Percentiles rank a stretch among this genome's conserved stretches.
phyloP scores from a whole-genome alignment of 2,888 invertebrate genomes.

The Hemithea aestivaria region DNA sequence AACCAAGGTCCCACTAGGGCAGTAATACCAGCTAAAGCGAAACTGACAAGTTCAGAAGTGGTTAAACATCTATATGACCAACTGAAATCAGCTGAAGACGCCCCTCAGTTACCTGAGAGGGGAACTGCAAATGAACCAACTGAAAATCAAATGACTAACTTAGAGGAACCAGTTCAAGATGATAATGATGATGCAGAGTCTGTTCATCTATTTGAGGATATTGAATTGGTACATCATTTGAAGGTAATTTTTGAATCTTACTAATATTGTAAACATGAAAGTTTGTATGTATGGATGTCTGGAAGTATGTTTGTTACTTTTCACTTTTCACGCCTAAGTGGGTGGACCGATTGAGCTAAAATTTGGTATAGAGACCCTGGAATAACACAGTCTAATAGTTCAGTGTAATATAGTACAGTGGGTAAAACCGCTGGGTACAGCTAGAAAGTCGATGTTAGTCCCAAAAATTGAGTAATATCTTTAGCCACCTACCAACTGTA shows the following conservation, averaged over 20 bases:
- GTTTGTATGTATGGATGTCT: no score
- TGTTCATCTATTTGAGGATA: constrained; percentile 70
- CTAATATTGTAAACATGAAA: background rate
- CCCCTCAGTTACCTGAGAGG: constrained; percentile 46
- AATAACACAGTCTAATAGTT: no score
- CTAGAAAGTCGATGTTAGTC: no score
- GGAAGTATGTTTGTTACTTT: no score
- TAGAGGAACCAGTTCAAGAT: constrained; percentile 29
- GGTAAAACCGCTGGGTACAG: no score
- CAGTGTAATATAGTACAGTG: no score
- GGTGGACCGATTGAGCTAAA: no score
- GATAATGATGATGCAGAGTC: constrained; percentile 51
- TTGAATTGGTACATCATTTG: constrained; percentile 61
- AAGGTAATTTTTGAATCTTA: constrained; percentile 47
- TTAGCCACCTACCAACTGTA: no score
- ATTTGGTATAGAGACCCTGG: no score
- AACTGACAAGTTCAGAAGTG: constrained; percentile 43
- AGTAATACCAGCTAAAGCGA: constrained; percentile 45
- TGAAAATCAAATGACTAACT: constrained; percentile 32
- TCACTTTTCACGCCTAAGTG: no score
- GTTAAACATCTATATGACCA: constrained; percentile 49
- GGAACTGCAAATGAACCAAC: constrained; percentile 15
- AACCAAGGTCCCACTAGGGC: constrained; percentile 54
- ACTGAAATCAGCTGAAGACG: constrained; percentile 50
- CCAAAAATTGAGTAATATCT: no score